Base-by-base conservation (phyloP, 2,797 vertebrate genomes). In the Mustela erminea region DNA sequence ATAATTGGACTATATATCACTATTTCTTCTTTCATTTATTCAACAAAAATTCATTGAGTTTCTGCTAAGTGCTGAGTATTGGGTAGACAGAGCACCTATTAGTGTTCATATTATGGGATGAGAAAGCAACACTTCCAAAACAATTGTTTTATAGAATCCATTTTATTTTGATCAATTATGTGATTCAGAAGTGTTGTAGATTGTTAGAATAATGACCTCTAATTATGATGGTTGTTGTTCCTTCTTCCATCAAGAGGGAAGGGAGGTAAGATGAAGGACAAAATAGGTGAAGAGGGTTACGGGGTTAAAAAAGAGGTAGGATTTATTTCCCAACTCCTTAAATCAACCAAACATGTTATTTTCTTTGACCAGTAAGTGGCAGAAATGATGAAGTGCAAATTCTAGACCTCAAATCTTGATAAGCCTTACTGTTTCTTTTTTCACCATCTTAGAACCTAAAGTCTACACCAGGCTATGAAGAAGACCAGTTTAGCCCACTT, bases 21-120 rank as follows among this genome's bases (percentile, higher is more conserved):
- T 89, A 43, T 81, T 77, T 87, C 32, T 89, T 87, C 56, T 92
- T 97, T 92, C 43, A 94, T 80, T 96, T 41, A 62, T 78, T 64
- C 25, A 85, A 56, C 15, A 80, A 94, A 93, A 60, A 81, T 43
- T 56, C n/a, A 58, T 29, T 56, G 78, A 84, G 35, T 46, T 56
- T 70, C 32, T 49, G 27, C 6, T 62, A 62, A 35, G 29, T 92
- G 70, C 75, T 64, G 54, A 94, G n/a, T 23, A 49, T 49, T 0
- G 0, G 72, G 7, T 29, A 49, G 7, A 35, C 11, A 70, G 64
- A 92, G 11, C 9, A 62, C 1, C 6, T 35, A 58, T 9, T 56
- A 78, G 21, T 35, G 58, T 29, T 38, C 60, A 41, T 27, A 3
- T 78, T 68, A 58, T 54, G 29, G 74, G 78, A 80, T 15, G 20